Base-by-base conservation (phyloP, 2,888 invertebrate genomes). In the Synergus itoensis region DNA sequence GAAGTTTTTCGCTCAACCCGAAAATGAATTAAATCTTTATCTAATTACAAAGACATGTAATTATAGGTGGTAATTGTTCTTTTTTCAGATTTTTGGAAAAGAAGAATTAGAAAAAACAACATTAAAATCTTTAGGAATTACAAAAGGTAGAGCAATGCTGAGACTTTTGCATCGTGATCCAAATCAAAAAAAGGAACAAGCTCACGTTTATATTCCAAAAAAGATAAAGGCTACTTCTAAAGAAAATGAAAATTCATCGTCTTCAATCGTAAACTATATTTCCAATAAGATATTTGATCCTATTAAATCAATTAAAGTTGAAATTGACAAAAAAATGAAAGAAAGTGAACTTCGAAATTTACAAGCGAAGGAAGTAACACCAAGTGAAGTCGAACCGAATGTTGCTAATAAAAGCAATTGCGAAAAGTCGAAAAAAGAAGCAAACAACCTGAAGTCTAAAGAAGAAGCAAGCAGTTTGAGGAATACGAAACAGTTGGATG, bases 101-200 rank as follows among this genome's bases (percentile, higher is more conserved):
- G 92, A 94, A 78, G 93, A 94, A 65, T 93, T 98, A 77, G 93
- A 94, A 86, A 93, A 92, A 75, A 96, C 96, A 77, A 96, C 96
- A 1, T 93, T 98, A 41, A 95, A 95, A 87, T 95, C 95, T 67
- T 92, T 98, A 78, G 98, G 98, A 14, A 93, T 98, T 75, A 95
- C 96, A 60, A 93, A 94, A 81, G 97, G 97, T 8, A 94, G 96
- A 90, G 97, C 96, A 16, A 95, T 97, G 90, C 92, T 98, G 64
- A 93, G 96, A 82, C 90, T 96, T 80, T 91, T 96, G 53, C 94
- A 96, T 87, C 95, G 95, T 90, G 92, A 93, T 80, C 94, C 94
- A n/a, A 95, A 95, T 85, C 94, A 95, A 88, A 92, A 95, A 16
- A 94, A 93, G 87, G 94, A 92, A 18, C 96, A 96, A 93, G 96